Conservation (phyloP, 2,113 vertebrate species). For the Megaleporinus macrocephalus region DNA sequence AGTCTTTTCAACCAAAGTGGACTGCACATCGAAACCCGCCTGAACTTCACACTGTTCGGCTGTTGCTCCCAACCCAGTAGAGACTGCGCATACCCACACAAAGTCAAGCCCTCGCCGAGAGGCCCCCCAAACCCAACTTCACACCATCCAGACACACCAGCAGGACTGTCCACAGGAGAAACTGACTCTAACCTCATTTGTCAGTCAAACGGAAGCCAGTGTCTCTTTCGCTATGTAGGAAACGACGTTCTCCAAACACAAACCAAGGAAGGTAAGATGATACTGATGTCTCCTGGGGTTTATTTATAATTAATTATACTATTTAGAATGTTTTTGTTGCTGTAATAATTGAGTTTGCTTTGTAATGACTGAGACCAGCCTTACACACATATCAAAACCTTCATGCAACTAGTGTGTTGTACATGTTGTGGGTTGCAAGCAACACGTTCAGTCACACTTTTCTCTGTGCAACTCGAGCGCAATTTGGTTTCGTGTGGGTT, state of each 20-base stretch:
- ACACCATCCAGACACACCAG: neutral
- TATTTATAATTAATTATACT: no score
- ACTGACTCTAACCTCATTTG: neutral
- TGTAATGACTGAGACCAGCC: no score
- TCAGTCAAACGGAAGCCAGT: neutral
- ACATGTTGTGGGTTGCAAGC: no score
- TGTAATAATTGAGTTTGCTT: no score
- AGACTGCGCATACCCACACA: neutral
- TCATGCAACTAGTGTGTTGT: no score
- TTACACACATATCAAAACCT: no score
- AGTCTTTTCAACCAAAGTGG: conserved; percentile 32
- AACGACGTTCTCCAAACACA: neutral
- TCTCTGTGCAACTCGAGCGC: no score
- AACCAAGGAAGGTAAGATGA: conserved; percentile 5
- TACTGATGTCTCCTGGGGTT: neutral
- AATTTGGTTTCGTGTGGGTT: no score
- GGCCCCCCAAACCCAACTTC: neutral
- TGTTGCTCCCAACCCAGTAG: conserved; percentile 9
- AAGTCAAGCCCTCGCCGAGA: neutral
- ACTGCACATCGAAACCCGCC: conserved; percentile 15
- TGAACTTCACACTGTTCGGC: neutral
- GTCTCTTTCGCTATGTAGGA: conserved; percentile 27
- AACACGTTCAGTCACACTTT: no score
- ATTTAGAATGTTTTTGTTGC: no score
- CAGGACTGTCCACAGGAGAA: neutral